Evolutionary conservation across 1,140 invertebrate species (phyloP).

Genomic region (Tyrophagus putrescentiae): DNA sequence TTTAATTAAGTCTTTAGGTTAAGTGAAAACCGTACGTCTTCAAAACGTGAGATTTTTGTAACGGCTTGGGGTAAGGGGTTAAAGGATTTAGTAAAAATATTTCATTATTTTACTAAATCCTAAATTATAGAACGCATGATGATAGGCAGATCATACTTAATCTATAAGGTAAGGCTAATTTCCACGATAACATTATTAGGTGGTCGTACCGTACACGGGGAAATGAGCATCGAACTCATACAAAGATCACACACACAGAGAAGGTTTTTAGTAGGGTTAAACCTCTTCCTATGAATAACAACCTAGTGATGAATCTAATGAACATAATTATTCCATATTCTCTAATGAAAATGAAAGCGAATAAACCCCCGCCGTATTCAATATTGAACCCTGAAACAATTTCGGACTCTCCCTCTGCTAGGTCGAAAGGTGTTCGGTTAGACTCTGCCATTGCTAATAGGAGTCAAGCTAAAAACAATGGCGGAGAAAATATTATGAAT

Average conservation of each 20-base stretch:
- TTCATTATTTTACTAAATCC: too few relatives aligned
- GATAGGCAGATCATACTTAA: too few relatives aligned
- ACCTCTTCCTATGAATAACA: neutral
- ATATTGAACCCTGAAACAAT: slow-evolving; percentile 60
- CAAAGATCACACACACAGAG: neutral
- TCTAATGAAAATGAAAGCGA: slow-evolving; percentile 54
- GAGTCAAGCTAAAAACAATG: slow-evolving; percentile 41
- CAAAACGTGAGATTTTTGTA: too few relatives aligned
- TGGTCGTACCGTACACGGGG: neutral
- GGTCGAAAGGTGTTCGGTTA: slow-evolving; percentile 60
- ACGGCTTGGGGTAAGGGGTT: too few relatives aligned
- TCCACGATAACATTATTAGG: too few relatives aligned
- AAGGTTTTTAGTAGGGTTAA: neutral
- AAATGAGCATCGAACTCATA: neutral
- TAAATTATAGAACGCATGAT: too few relatives aligned
- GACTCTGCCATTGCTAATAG: slow-evolving; percentile 47
- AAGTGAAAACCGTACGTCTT: too few relatives aligned
- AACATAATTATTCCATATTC: slow-evolving; percentile 53
- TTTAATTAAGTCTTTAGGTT: too few relatives aligned
- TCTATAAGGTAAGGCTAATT: too few relatives aligned
- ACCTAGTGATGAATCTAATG: slow-evolving; percentile 38
- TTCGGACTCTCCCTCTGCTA: slow-evolving; percentile 54
- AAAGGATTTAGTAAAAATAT: too few relatives aligned
- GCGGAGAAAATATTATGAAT: slow-evolving; percentile 39
- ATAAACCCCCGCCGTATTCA: slow-evolving; percentile 49